A percentile compares a stretch with the other conserved stretches of the same genome.
These are phyloP conservation scores for Orchestes rusci DNA, from an alignment of 2,888 invertebrate genomes.

Conservation along the genomic window DNA sequence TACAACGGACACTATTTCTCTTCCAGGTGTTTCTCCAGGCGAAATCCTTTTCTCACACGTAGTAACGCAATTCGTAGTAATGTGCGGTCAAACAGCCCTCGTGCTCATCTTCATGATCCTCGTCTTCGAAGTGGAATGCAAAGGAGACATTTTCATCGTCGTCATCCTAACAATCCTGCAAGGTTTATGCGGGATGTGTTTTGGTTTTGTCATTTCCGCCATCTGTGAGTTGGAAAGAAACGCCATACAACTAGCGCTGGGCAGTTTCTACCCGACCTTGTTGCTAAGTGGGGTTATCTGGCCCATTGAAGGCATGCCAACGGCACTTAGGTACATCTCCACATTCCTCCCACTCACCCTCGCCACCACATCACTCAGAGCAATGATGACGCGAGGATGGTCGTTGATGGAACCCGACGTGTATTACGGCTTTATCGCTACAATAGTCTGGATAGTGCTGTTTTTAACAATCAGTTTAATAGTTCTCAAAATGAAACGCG, in stretches of 20 bases:
- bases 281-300: conserved; percentile 64
- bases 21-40: conserved; percentile 73
- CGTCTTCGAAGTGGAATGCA: conserved; percentile 83
- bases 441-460: conserved; percentile 76
- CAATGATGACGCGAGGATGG: conserved; percentile 86
- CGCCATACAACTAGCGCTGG: conserved; percentile 87
- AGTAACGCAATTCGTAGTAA: conserved; percentile 78
- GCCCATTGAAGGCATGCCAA: conserved; percentile 63
- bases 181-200: conserved; percentile 93
- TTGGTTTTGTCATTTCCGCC: conserved; percentile 90
- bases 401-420: conserved; percentile 71
- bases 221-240: conserved; percentile 87
- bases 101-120: conserved; percentile 88
- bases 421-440: conserved; percentile 81
- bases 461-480: conserved; percentile 74
- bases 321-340: conserved; percentile 68
- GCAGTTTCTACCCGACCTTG: conserved; percentile 91
- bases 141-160: conserved; percentile 80
- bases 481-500: conserved; percentile 68
- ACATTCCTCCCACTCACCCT: conserved; percentile 79
- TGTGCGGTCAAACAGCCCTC: conserved; percentile 67
- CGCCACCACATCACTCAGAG: conserved; percentile 85
- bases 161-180: conserved; percentile 80
- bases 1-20: no score
- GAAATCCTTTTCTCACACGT: conserved; percentile 92